phyloP scores from a whole-genome alignment of 2,113 vertebrate genomes.

The Anser cygnoides region DNA sequence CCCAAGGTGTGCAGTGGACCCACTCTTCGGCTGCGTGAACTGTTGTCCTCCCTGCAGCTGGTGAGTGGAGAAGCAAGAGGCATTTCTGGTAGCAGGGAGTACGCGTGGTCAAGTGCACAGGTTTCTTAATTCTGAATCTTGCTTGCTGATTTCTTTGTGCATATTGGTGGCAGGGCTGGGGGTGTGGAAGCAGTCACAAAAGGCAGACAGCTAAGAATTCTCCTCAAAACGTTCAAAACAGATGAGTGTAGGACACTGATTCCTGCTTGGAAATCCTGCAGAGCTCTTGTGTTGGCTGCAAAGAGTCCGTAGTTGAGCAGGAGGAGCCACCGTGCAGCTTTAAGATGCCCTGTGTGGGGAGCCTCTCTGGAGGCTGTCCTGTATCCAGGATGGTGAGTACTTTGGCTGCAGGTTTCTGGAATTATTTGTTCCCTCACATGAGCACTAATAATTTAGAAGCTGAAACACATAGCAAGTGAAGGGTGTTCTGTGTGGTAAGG shows the following conservation, averaged over 20 bases:
- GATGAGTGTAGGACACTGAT: background rate
- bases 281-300: background rate
- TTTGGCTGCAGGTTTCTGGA: slow-evolving; percentile 5
- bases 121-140: slow-evolving; percentile 4
- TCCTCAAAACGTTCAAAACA: background rate
- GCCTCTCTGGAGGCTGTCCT: background rate
- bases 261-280: background rate
- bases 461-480: background rate
- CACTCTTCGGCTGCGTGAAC: background rate
- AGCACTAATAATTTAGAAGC: slow-evolving; percentile 1
- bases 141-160: slow-evolving; percentile 46
- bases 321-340: background rate
- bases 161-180: slow-evolving; percentile 2
- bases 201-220: background rate
- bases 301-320: background rate
- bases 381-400: background rate
- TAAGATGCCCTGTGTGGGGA: background rate
- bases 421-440: background rate
- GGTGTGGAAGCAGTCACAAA: background rate
- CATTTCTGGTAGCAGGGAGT: background rate
- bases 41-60: background rate
- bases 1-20: background rate
- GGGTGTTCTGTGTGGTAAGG: background rate
- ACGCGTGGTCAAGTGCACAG: background rate
- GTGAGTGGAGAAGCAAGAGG: background rate